Evolutionary conservation across 2,113 vertebrate species (phyloP).

Genomic region (Sapayoa aenigma): DNA sequence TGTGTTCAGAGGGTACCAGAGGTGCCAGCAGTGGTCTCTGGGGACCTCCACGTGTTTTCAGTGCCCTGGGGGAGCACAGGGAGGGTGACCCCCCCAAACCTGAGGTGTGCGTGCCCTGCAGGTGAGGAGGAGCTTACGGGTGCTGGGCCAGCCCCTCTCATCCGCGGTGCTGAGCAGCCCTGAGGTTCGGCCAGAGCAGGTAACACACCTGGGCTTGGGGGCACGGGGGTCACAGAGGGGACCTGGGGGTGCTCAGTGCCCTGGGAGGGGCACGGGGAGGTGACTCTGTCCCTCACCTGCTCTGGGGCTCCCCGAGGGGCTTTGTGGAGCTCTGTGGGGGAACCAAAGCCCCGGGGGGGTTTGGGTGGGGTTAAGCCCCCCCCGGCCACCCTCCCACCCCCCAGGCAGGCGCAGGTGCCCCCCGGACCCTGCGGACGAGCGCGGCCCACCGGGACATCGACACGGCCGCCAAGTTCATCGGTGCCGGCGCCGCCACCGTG

Average conservation of each 20-base stretch:
- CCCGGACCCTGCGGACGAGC: constrained; percentile 65
- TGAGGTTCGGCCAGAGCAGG: constrained; percentile 45
- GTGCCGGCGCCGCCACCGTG: constrained; percentile 76
- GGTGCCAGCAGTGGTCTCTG: background rate
- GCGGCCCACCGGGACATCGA: constrained; percentile 70
- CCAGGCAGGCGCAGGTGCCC: accelerated
- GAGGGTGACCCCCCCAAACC: accelerated
- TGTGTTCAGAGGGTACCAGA: accelerated
- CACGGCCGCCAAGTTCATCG: constrained; percentile 81
- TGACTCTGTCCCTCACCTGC: accelerated
- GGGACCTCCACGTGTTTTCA: accelerated
- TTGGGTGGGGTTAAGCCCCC: too few relatives aligned
- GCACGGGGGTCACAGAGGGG: accelerated
- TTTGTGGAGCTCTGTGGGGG: too few relatives aligned
- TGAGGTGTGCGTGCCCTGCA: background rate
- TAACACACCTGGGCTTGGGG: background rate
- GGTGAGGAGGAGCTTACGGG: constrained; percentile 63
- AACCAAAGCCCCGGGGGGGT: too few relatives aligned
- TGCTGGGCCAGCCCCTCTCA: constrained; percentile 68
- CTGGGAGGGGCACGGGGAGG: too few relatives aligned
- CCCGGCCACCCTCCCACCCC: accelerated
- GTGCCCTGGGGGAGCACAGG: accelerated
- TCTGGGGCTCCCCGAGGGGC: background rate
- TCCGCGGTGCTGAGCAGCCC: constrained; percentile 50
- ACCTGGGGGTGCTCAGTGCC: background rate